Evolutionary conservation across 2,797 vertebrate species (phyloP).

Genomic region (Macroramphosus scolopax): DNA sequence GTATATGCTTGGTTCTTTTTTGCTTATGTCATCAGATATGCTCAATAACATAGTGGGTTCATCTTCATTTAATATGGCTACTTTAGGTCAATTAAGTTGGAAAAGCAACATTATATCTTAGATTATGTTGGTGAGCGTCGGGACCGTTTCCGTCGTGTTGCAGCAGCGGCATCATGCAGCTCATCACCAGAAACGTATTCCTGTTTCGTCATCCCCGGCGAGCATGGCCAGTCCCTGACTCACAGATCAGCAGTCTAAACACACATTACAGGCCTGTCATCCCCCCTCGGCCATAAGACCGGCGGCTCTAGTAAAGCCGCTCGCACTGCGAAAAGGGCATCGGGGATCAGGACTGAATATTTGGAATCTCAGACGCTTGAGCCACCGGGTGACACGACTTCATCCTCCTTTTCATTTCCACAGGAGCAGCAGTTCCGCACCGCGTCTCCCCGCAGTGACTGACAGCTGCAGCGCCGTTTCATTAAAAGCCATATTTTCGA

Average conservation of each 20-base stretch:
- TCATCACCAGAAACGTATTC: conserved; percentile 1
- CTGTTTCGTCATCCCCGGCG: conserved; percentile 22
- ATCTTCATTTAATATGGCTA: no score
- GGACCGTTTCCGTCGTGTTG: no score
- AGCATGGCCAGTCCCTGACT: conserved; percentile 4
- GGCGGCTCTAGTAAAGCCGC: conserved; percentile 44
- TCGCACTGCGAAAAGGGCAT: conserved; percentile 31
- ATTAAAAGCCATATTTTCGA: conserved; percentile 71
- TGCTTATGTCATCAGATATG: no score
- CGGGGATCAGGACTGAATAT: conserved; percentile 52
- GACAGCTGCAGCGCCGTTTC: conserved; percentile 81
- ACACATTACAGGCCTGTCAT: conserved; percentile 38
- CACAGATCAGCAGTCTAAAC: conserved; percentile 36
- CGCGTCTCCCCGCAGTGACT: conserved; percentile 37
- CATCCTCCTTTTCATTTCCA: conserved; percentile 69
- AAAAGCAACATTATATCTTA: no score
- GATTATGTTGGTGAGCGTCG: no score
- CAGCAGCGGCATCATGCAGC: no score
- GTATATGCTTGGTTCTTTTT: no score
- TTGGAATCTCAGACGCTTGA: no score
- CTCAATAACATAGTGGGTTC: no score
- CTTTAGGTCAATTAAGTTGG: no score
- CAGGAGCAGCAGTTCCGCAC: conserved; percentile 75
- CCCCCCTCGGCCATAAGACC: conserved; percentile 33
- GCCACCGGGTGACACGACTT: conserved; percentile 64